Percentiles rank a stretch among this genome's conserved stretches.
Conservation (phyloP, 1,140 invertebrate genomes). For the Thaumatotibia leucotreta region DNA sequence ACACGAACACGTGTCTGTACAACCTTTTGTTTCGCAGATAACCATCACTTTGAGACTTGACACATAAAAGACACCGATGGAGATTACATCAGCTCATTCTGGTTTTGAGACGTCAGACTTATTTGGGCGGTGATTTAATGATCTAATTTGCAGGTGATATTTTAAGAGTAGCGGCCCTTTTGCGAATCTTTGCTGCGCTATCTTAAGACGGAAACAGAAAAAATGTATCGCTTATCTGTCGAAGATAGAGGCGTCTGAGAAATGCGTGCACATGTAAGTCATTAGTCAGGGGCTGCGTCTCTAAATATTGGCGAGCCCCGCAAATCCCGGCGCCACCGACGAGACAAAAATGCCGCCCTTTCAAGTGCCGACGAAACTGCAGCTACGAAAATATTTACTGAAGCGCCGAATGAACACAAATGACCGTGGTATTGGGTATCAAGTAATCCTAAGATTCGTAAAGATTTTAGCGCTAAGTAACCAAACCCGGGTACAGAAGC, state of each 20-base stretch:
- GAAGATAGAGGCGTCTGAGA: constrained; percentile 35
- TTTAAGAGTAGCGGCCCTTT: constrained; percentile 5
- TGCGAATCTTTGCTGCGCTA: not conserved
- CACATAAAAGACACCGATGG: constrained; percentile 9
- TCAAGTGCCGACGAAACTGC: constrained; percentile 42
- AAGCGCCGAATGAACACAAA: constrained; percentile 68
- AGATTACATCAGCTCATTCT: constrained; percentile 5
- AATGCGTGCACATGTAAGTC: constrained; percentile 61
- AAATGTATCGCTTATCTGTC: constrained; percentile 22
- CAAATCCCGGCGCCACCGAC: constrained; percentile 52
- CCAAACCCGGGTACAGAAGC: not conserved
- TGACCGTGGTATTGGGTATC: constrained; percentile 63
- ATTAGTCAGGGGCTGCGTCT: constrained; percentile 53
- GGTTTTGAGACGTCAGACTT: not conserved
- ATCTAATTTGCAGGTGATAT: constrained; percentile 10
- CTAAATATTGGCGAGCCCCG: constrained; percentile 59
- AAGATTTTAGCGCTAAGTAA: constrained; percentile 12
- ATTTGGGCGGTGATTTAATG: constrained; percentile 8
- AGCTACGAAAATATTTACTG: constrained; percentile 66
- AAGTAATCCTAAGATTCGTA: constrained; percentile 8
- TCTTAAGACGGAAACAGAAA: constrained; percentile 18
- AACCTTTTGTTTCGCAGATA: constrained; percentile 27
- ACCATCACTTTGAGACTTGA: constrained; percentile 28
- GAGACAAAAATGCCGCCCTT: constrained; percentile 35
- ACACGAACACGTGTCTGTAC: constrained; percentile 45